Evolutionary conservation across 2,797 vertebrate genomes (phyloP).

Genomic region (Sandelia bainsii): DNA sequence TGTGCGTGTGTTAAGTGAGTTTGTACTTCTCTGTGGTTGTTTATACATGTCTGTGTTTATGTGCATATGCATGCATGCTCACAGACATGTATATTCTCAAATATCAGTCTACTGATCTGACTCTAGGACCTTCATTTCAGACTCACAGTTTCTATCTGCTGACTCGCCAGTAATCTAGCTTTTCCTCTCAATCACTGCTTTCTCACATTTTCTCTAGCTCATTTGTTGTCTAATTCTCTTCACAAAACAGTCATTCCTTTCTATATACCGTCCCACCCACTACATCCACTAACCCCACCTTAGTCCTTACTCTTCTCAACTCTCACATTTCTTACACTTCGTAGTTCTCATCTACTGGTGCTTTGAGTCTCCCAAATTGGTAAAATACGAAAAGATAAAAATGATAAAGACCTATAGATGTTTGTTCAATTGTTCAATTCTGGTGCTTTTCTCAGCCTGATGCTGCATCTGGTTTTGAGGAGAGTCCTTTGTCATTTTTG

Average conservation of each 20-base stretch:
- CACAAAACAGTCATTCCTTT: constrained; percentile 17
- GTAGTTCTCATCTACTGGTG: constrained; percentile 19
- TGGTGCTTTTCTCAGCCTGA: constrained; percentile 53
- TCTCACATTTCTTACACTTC: constrained; percentile 37
- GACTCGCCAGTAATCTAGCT: constrained; percentile 35
- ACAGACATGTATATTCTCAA: constrained; percentile 34
- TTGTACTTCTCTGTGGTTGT: constrained; percentile 27
- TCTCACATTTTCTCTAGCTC: constrained; percentile 28
- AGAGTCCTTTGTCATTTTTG: constrained; percentile 64
- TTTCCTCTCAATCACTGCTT: constrained; percentile 33
- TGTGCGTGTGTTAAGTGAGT: constrained; percentile 25
- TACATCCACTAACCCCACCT: background rate
- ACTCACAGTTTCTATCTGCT: constrained; percentile 52
- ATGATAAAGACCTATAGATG: constrained; percentile 59
- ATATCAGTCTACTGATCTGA: constrained; percentile 37
- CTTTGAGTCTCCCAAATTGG: constrained; percentile 31
- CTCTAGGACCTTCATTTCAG: constrained; percentile 48
- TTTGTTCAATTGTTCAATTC: constrained; percentile 68
- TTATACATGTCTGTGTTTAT: constrained; percentile 11
- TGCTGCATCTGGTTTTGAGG: constrained; percentile 44
- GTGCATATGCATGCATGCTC: background rate
- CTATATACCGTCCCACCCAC: constrained; percentile 23
- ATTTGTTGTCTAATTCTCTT: constrained; percentile 25
- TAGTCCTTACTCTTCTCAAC: constrained; percentile 14
- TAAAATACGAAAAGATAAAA: constrained; percentile 44